phyloP scores from a whole-genome alignment of 2,888 invertebrate species.

The Polydesmus complanatus region DNA sequence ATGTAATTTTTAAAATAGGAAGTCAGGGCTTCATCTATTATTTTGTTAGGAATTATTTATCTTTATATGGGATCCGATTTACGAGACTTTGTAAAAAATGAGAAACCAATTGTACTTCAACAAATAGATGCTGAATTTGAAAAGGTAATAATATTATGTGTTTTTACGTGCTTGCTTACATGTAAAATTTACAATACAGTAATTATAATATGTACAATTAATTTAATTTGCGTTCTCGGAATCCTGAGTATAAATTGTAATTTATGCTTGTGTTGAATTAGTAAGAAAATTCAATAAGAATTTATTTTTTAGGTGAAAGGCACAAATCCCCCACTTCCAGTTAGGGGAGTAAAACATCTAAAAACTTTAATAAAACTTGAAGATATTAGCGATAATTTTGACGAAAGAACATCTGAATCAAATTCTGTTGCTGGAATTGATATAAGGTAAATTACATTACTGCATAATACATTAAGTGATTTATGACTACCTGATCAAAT shows the following conservation, averaged over 20 bases:
- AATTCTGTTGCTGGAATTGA: constrained; percentile 66
- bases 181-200: background rate
- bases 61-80: constrained; percentile 64
- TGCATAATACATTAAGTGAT: background rate
- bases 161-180: background rate
- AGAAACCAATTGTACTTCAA: constrained; percentile 68
- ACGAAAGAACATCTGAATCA: constrained; percentile 38
- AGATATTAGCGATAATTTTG: constrained; percentile 31
- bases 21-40: constrained; percentile 62
- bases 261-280: background rate
- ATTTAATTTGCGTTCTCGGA: background rate
- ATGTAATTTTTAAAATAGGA: constrained; percentile 29
- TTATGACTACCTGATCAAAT: background rate
- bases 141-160: constrained; percentile 40
- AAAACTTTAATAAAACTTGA: constrained; percentile 36
- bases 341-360: constrained; percentile 40
- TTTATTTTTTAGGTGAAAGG: constrained; percentile 36
- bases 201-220: background rate
- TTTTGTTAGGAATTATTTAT: constrained; percentile 59
- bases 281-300: background rate
- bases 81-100: constrained; percentile 65
- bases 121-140: constrained; percentile 75
- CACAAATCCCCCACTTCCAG: constrained; percentile 59
- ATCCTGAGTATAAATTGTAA: background rate
- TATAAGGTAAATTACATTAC: constrained; percentile 38